phyloP scores from a whole-genome alignment of 2,113 vertebrate genomes.

The Phoxinus phoxinus region DNA sequence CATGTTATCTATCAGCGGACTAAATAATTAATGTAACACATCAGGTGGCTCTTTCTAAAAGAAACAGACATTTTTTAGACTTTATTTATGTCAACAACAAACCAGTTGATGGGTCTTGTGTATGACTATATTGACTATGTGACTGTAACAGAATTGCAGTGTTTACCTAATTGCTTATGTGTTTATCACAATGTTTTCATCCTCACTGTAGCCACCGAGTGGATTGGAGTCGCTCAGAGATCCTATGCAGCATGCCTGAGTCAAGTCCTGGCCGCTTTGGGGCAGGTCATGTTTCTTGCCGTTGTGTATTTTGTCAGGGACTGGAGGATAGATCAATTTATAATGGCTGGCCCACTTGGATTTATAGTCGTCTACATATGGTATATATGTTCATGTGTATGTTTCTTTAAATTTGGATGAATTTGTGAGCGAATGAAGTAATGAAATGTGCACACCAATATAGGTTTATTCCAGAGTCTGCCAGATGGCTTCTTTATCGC shows the following conservation, averaged over 20 bases:
- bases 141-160: neutral
- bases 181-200: slow-evolving; percentile 1
- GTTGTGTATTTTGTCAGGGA: slow-evolving; percentile 77
- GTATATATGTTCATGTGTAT: slow-evolving; percentile 72
- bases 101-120: neutral
- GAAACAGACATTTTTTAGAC: neutral
- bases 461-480: slow-evolving; percentile 87
- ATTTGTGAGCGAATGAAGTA: neutral
- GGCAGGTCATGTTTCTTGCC: slow-evolving; percentile 81
- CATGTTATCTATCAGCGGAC: neutral
- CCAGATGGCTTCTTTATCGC: slow-evolving; percentile 84
- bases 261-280: slow-evolving; percentile 73
- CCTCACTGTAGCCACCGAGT: slow-evolving; percentile 68
- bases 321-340: slow-evolving; percentile 87
- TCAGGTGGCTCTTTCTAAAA: neutral
- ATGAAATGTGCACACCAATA: slow-evolving; percentile 3
- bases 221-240: slow-evolving; percentile 67
- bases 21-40: neutral
- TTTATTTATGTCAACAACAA: neutral
- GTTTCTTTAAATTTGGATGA: slow-evolving; percentile 3
- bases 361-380: slow-evolving; percentile 72
- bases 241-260: slow-evolving; percentile 64
- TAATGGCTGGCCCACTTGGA: slow-evolving; percentile 72
- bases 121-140: neutral
- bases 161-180: neutral